Evolutionary conservation across 2,797 vertebrate genomes (phyloP), one percentile per base, ranked within the genome.

Genomic region (Sternotherus odoratus): DNA sequence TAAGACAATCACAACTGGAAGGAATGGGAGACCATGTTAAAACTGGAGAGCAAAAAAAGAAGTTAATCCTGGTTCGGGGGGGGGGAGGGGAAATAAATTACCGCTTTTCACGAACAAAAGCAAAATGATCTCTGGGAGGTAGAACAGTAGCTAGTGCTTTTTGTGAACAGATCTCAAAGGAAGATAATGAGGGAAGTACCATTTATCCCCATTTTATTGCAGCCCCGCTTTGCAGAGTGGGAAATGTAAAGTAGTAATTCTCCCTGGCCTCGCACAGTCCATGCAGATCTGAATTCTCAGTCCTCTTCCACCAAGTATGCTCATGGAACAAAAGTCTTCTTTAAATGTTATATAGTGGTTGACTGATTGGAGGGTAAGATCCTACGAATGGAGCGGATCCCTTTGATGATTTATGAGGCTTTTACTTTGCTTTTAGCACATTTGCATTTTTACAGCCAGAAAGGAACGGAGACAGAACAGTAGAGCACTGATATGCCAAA

Each of bases 101-200:
- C 77, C 72, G 0, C 1, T 69, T 43, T 54, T 0, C 1, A 77
- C 46, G 30, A 89, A 92, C 23, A 79, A 83, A 87, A 63, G 85
- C 54, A 90, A 54, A 82, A 12, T 85, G 87, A 51, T 43, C 77
- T 85, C 50, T 60, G 36, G 77, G 83, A 83, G 26, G 23, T 17
- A 63, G 51, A 88, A 66, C 84, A 48, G 39, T 86, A 5, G 26
- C 81, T 10, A 21, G 8, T 94, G 89, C 24, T 91, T 92, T 94
- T 88, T 91, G 85, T 79, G 89, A 79, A 51, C 1, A 91, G n/a
- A 93, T 51, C 69, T 91, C 85, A 88, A 91, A 94, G 87, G 5
- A 89, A 60, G 57, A 60, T 60, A 60, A 60, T 16, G 69, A 88
- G 53, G 36, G 19, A 43, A 83, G 36, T 66, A 88, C 86, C 74